Conservation (phyloP, 2,113 vertebrate genomes). For the Panurus biarmicus region DNA sequence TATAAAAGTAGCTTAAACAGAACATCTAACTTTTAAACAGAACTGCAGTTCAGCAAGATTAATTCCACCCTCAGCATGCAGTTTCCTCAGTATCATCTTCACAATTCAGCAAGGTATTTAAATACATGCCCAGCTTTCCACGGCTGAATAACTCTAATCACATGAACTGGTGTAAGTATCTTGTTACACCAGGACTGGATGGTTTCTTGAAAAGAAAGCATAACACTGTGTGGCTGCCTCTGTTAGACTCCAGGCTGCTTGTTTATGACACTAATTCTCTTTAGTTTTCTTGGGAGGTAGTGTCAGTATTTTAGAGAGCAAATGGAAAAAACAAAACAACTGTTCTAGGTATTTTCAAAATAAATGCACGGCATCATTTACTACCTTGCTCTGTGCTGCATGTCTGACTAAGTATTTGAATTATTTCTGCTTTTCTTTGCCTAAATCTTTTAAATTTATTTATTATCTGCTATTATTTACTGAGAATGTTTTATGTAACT, state of each 20-base stretch:
- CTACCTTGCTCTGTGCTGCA: background rate
- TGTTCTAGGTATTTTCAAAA: background rate
- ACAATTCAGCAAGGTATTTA: background rate
- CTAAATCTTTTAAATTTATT: constrained; percentile 21
- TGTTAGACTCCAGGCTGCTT: background rate
- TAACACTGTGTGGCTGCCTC: background rate
- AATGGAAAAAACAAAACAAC: background rate
- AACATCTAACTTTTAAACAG: background rate
- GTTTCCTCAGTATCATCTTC: background rate
- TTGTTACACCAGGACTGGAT: background rate
- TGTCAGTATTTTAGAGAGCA: background rate
- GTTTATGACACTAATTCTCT: constrained; percentile 7
- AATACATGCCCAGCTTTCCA: background rate
- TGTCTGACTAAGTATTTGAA: background rate
- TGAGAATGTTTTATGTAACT: constrained; percentile 1
- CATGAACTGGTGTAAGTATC: background rate
- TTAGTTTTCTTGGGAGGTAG: background rate
- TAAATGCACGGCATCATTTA: background rate
- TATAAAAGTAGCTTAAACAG: background rate
- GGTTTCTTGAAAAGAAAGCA: background rate
- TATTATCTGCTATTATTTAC: constrained; percentile 25
- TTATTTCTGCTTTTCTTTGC: background rate
- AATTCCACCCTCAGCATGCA: background rate
- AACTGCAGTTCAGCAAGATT: background rate
- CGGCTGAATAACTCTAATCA: background rate